These are phyloP conservation scores for Crepidodera aurea DNA, from an alignment of 2,888 invertebrate genomes.

Conservation along the genomic window DNA sequence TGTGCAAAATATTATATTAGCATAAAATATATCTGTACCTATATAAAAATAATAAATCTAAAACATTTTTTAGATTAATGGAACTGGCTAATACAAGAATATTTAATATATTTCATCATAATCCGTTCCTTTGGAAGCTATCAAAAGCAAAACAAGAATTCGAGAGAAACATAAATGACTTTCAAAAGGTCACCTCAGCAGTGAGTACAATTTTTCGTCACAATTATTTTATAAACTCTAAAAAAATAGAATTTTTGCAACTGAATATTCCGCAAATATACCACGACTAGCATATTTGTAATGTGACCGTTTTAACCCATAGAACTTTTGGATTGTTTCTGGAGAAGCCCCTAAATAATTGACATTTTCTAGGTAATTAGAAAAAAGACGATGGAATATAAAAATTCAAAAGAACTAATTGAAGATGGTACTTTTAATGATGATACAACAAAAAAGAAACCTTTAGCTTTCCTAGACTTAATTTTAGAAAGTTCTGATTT, in stretches of 20 bases:
- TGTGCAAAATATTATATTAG: no score
- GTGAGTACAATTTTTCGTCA: no score
- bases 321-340: no score
- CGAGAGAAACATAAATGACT: neutral
- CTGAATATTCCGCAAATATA: no score
- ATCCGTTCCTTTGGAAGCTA: conserved; percentile 17
- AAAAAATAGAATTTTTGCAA: no score
- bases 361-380: conserved; percentile 28
- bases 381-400: conserved; percentile 25
- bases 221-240: no score
- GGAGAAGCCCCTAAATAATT: no score
- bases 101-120: conserved; percentile 16
- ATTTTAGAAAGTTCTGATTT: conserved; percentile 30
- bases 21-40: no score
- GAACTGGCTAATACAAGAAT: conserved; percentile 8
- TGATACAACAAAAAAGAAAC: conserved; percentile 6
- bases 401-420: neutral
- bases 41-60: no score
- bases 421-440: conserved; percentile 1
- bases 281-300: no score
- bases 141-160: conserved; percentile 10
- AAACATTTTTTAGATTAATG: conserved; percentile 16
- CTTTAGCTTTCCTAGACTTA: conserved; percentile 32
- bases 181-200: conserved; percentile 1
- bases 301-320: no score